These are phyloP conservation scores for Cataglyphis altisquamis DNA, from an alignment of 2,888 invertebrate species.

Conservation along the genomic window DNA sequence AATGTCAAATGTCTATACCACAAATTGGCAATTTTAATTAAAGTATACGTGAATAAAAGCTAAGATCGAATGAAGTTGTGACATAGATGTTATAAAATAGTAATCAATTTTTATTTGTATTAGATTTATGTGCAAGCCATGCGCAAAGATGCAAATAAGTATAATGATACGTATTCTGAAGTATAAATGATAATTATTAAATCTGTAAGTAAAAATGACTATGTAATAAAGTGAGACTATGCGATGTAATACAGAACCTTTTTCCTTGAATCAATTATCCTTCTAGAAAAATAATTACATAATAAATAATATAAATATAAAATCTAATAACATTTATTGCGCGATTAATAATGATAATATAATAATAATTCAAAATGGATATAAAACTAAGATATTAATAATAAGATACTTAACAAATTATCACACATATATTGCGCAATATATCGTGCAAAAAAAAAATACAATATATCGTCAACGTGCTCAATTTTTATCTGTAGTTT, in stretches of 20 bases:
- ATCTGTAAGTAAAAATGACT: constrained; percentile 72
- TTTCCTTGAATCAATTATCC: not conserved
- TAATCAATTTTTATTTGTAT: constrained; percentile 67
- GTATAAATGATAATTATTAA: constrained; percentile 62
- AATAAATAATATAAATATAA: not conserved
- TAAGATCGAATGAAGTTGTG: constrained; percentile 41
- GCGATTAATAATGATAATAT: not conserved
- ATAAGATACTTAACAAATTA: not conserved
- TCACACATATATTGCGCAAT: not conserved
- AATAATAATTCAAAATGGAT: not conserved
- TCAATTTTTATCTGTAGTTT: constrained; percentile 6
- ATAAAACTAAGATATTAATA: not conserved
- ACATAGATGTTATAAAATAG: constrained; percentile 59
- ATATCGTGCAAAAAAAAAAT: not conserved
- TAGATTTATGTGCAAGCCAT: constrained; percentile 51
- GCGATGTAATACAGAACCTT: constrained; percentile 60
- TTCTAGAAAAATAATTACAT: not conserved
- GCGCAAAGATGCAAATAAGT: constrained; percentile 47
- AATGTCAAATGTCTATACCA: constrained; percentile 33
- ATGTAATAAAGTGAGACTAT: constrained; percentile 77
- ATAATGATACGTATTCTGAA: constrained; percentile 57
- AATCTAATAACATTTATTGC: not conserved
- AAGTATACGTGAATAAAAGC: constrained; percentile 56
- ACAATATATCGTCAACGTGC: not conserved
- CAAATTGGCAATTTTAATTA: constrained; percentile 60